A percentile compares a stretch with the other conserved stretches of the same genome.
Evolutionary conservation across 2,888 invertebrate genomes (phyloP).

Genomic region (Troides aeacus): DNA sequence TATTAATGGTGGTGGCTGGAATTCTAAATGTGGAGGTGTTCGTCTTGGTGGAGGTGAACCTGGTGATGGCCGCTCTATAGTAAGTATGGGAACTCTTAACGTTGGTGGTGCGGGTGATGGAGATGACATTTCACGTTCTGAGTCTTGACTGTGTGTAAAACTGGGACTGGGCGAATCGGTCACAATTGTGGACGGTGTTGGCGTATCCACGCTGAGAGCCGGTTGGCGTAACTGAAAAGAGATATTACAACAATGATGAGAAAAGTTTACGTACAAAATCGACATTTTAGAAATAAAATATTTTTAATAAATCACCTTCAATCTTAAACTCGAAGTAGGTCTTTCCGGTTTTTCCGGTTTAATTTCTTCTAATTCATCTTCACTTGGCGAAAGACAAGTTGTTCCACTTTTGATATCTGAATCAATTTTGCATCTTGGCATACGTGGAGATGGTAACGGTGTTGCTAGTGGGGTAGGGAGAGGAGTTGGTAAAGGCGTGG

Average conservation of each 20-base stretch:
- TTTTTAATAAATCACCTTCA: slow-evolving; percentile 50
- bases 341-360: slow-evolving; percentile 59
- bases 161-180: slow-evolving; percentile 74
- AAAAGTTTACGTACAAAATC: too few species aligned
- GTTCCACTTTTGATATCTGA: slow-evolving; percentile 55
- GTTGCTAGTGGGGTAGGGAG: slow-evolving; percentile 83
- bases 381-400: slow-evolving; percentile 63
- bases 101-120: slow-evolving; percentile 71
- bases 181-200: slow-evolving; percentile 70
- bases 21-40: slow-evolving; percentile 84
- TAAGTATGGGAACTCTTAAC: slow-evolving; percentile 82
- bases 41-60: slow-evolving; percentile 82
- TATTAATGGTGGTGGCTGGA: slow-evolving; percentile 84
- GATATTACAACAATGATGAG: too few species aligned
- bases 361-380: slow-evolving; percentile 71
- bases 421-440: slow-evolving; percentile 66
- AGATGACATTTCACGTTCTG: slow-evolving; percentile 67
- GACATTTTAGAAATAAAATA: not conserved
- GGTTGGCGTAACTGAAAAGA: slow-evolving; percentile 74
- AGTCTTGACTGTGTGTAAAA: slow-evolving; percentile 71
- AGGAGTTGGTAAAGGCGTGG: slow-evolving; percentile 85
- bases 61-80: slow-evolving; percentile 85
- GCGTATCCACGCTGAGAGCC: slow-evolving; percentile 66
- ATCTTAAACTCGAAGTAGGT: slow-evolving; percentile 56
- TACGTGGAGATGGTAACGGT: slow-evolving; percentile 78